A percentile compares a stretch with the other conserved stretches of the same genome.
Conservation (phyloP, 1,140 invertebrate species). For the Portunus trituberculatus region DNA sequence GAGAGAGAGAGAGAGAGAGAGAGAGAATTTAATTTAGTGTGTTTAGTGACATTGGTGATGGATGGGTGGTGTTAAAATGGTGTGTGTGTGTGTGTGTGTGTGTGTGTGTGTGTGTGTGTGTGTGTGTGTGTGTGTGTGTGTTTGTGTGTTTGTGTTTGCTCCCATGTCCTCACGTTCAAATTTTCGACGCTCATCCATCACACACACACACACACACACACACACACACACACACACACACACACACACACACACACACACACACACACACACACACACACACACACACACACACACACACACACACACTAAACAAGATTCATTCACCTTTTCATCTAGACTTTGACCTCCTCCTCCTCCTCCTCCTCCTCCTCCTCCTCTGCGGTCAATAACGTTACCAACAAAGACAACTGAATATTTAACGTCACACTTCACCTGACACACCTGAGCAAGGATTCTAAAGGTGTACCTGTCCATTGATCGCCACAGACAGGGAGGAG, state of each 20-base stretch:
- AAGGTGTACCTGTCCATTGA: neutral
- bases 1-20: neutral
- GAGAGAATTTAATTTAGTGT: neutral
- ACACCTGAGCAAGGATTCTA: neutral
- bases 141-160: neutral
- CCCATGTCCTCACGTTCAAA: neutral
- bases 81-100: neutral
- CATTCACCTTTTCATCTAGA: neutral
- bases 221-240: slow-evolving; percentile 45
- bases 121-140: slow-evolving; percentile 11
- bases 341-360: neutral
- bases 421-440: neutral
- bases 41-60: neutral
- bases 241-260: slow-evolving; percentile 54
- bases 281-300: slow-evolving; percentile 59
- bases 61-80: neutral
- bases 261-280: slow-evolving; percentile 52
- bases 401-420: neutral
- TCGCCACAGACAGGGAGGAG: neutral
- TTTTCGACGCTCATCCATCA: neutral
- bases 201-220: slow-evolving; percentile 34
- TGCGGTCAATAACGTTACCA: neutral
- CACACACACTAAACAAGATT: slow-evolving; percentile 39
- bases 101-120: slow-evolving; percentile 18
- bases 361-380: neutral